These are phyloP conservation scores for Epinotia demarniana DNA, from an alignment of 2,888 invertebrate species.

Conservation along the genomic window DNA sequence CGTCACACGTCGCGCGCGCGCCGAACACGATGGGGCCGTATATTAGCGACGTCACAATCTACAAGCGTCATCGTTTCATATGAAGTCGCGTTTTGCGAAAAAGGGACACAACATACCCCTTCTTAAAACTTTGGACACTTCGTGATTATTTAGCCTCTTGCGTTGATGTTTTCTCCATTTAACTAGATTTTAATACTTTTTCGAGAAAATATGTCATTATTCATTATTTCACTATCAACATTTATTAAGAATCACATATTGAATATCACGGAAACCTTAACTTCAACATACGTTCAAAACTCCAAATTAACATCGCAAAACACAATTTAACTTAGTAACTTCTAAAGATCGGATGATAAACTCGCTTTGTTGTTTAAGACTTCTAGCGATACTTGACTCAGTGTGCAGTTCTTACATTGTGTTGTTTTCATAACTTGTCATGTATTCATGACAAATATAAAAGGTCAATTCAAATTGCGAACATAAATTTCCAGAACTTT, in stretches of 20 bases:
- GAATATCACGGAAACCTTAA: conserved; percentile 19
- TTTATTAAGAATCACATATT: conserved; percentile 1
- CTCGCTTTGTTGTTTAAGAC: conserved; percentile 60
- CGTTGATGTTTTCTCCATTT: no score
- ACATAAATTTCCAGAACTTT: not conserved
- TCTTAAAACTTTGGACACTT: no score
- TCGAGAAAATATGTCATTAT: no score
- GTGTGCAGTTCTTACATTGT: conserved; percentile 1
- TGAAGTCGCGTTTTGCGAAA: no score
- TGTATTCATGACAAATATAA: not conserved
- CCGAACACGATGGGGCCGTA: no score
- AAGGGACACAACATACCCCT: no score
- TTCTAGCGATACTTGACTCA: conserved; percentile 22
- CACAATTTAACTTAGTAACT: conserved; percentile 69
- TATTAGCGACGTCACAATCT: no score
- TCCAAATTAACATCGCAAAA: conserved; percentile 57
- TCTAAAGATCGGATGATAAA: conserved; percentile 58
- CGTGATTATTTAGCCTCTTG: no score
- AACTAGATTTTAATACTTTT: no score
- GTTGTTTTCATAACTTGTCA: not conserved
- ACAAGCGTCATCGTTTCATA: no score
- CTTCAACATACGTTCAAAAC: conserved; percentile 47
- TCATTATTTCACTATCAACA: not conserved
- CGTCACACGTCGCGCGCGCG: no score
- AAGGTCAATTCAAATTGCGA: not conserved